phyloP scores from a whole-genome alignment of 2,113 vertebrate genomes.

The Lagenorhynchus albirostris region DNA sequence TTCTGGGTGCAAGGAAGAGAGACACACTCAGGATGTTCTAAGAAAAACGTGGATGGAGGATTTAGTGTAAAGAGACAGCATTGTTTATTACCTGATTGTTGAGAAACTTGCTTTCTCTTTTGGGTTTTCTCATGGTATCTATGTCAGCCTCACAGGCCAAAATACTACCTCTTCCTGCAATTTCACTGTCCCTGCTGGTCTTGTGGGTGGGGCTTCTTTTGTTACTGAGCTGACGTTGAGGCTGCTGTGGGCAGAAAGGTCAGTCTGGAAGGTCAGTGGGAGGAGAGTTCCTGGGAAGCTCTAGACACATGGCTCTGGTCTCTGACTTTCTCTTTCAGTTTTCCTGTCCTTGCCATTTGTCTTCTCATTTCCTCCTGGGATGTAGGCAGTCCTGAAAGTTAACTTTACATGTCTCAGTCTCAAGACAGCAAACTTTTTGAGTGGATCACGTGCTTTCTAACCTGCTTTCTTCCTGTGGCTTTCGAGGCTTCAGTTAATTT shows the following conservation, averaged over 20 bases:
- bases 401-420: background rate
- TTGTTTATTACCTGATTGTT: too few relatives aligned
- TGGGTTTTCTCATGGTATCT: background rate
- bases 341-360: background rate
- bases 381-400: too few relatives aligned
- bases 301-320: accelerated
- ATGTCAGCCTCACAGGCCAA: background rate
- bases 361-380: background rate
- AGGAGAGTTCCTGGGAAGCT: background rate
- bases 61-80: background rate
- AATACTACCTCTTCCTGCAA: background rate
- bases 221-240: accelerated
- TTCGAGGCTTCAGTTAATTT: background rate
- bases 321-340: background rate
- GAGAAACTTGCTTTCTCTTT: background rate
- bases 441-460: background rate
- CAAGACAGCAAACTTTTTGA: background rate
- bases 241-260: accelerated
- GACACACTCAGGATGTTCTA: background rate
- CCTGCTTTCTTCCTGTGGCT: background rate
- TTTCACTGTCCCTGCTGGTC: background rate
- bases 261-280: background rate
- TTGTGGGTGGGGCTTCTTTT: too few relatives aligned
- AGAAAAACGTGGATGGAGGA: background rate
- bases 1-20: background rate